A percentile compares a stretch with the other conserved stretches of the same genome.
Evolutionary conservation across 2,113 vertebrate genomes (phyloP).

Genomic region (Leucopsar rothschildi): DNA sequence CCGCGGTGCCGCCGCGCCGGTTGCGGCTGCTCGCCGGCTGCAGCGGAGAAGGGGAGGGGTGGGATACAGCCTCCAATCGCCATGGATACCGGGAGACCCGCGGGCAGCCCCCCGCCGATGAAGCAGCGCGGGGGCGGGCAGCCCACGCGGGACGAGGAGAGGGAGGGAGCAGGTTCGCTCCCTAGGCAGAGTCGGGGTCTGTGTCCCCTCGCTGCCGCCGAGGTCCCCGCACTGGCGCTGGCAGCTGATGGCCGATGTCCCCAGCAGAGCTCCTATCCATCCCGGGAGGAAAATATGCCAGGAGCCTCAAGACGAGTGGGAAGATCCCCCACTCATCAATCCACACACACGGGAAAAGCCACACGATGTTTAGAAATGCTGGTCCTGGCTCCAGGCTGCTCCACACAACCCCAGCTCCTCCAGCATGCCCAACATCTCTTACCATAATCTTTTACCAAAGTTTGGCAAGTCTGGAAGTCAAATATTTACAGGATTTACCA

Average conservation of each 20-base stretch:
- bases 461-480: neutral
- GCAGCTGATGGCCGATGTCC: neutral
- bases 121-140: neutral
- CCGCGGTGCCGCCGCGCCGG: neutral
- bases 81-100: slow-evolving; percentile 40
- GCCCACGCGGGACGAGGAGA: neutral
- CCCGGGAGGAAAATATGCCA: fast-evolving
- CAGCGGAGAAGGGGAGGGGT: neutral
- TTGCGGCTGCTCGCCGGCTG: slow-evolving; percentile 1
- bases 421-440: neutral
- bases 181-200: fast-evolving
- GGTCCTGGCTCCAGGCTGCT: neutral
- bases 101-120: neutral
- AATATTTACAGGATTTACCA: neutral
- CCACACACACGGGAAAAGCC: neutral
- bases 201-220: neutral
- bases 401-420: neutral
- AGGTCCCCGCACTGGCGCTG: neutral
- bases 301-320: fast-evolving
- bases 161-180: neutral
- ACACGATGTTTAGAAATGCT: neutral
- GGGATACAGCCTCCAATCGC: neutral
- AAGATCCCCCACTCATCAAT: too few species aligned
- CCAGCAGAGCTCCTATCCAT: neutral
- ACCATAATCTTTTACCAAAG: neutral